Evolutionary conservation across 2,797 vertebrate species (phyloP), one percentile per base, ranked within the genome.

Genomic region (Ceyx erithaca): DNA sequence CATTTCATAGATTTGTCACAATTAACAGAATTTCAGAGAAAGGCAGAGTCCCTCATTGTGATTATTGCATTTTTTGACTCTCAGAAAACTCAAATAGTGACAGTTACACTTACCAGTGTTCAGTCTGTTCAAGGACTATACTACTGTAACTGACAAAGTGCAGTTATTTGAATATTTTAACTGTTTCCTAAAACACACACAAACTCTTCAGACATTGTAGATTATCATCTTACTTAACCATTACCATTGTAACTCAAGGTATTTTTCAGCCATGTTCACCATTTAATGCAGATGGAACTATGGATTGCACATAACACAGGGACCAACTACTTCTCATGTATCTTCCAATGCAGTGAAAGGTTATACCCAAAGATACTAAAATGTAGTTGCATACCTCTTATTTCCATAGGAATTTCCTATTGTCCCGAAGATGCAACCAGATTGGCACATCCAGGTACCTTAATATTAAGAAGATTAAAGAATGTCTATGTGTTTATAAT

Each of bases 11-110:
- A n/a, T 71, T 62, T 57, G 3, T 25, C 13, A 9, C 55, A 72
- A 55, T 18, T 40, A 76, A 15, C 12, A 30, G 31, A 66, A 80
- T 48, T 57, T 41, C 35, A 57, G 46, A 69, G 51, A 63, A 80
- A 71, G 45, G 8, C 10, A 30, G 35, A 55, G 35, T 35, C 21
- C 16, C 3, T 63, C 7, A 9, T 23, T 71, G 45, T 0, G 0
- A 30, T 43, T 49, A 68, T 4, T 71, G 18, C 12, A 17, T 76
- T 86, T 84, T 72, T 84, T 72, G 28, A 35, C 21, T 31, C 40
- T 28, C 12, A 35, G 28, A 75, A 63, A 35, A 6, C 18, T 71
- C 49, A n/a, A 4, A 69, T 45, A 1, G 1, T 76, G 61, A 55
- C 43, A 63, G 40, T 12, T 62, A 70, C 51, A 23, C 12, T 68